Base-by-base conservation (phyloP, 2,113 vertebrate species). In the Cololabis saira region DNA sequence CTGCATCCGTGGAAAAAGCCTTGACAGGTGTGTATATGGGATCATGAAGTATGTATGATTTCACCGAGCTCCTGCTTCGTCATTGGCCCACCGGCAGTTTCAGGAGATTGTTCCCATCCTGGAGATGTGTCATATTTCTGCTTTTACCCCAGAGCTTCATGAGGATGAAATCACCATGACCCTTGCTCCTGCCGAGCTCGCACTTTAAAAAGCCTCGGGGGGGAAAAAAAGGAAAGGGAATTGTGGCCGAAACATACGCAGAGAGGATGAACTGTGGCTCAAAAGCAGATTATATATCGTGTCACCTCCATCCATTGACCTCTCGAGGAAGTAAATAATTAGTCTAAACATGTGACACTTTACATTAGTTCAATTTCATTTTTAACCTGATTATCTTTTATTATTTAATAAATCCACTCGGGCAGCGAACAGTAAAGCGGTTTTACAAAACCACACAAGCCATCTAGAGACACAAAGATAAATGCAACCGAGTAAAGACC, bases 1-100 rank as follows among this genome's bases (percentile, higher is more conserved):
- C 66, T 11, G 2, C 13, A 15, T 41, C 51, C 21, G n/a, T 45
- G 14, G 57, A 63, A 47, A 73, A 64, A 75, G 12, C 57, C 52
- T 76, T 80, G 71, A 70, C 67, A 68, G 62, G 45, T 80, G 54
- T 61, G 69, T 81, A 86, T 83, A 86, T 83, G 76, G 80, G 66
- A 47, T 74, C 81, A 68, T 89, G 78, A 87, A 86, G 42, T 40
- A 42, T 16, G 19, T 18, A 67, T 62, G 40, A 48, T 33, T 55
- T 68, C 83, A 45, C 17, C 16, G n/a, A 55, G 37, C 44, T 68
- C 15, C 50, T 57, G 76, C 62, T 57, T 13, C 9, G 41, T 61
- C 54, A 67, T 72, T 64, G 61, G 57, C 53, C 56, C 9, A 0
- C 16, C 30, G 45, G n/a, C 61, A 52, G 69, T 30, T 53, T 18